A percentile compares a stretch with the other conserved stretches of the same genome.
Conservation (phyloP, 2,113 vertebrate species). For the Oreochromis niloticus region DNA sequence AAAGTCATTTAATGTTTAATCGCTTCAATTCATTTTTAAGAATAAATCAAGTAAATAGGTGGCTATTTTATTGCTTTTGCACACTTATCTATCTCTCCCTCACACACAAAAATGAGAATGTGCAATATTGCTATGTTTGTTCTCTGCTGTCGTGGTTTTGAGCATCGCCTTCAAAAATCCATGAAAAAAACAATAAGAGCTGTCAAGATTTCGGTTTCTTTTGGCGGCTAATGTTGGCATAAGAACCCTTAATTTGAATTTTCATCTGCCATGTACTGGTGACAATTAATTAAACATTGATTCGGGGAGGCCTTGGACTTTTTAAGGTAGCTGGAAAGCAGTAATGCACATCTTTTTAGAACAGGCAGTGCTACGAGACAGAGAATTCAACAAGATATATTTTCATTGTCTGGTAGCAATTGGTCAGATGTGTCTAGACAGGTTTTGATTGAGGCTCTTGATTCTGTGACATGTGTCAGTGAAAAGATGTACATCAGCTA, state of each 20-base stretch:
- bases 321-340: background rate
- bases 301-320: constrained; percentile 13
- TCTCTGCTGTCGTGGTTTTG: constrained; percentile 9
- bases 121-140: background rate
- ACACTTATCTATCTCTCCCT: background rate
- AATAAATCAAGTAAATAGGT: background rate
- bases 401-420: background rate
- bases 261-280: constrained; percentile 35
- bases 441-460: background rate
- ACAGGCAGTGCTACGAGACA: background rate
- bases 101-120: background rate
- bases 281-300: constrained; percentile 51
- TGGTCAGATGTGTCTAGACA: background rate
- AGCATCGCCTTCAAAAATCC: constrained; percentile 9
- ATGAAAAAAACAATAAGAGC: constrained; percentile 22
- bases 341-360: background rate
- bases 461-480: background rate
- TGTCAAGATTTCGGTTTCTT: constrained; percentile 10
- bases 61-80: background rate
- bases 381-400: background rate
- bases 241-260: constrained; percentile 34
- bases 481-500: background rate
- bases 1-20: background rate
- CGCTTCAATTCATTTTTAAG: background rate
- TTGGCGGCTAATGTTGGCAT: background rate